Conservation (phyloP, 2,797 vertebrate genomes). For the Bovichtus variegatus region DNA sequence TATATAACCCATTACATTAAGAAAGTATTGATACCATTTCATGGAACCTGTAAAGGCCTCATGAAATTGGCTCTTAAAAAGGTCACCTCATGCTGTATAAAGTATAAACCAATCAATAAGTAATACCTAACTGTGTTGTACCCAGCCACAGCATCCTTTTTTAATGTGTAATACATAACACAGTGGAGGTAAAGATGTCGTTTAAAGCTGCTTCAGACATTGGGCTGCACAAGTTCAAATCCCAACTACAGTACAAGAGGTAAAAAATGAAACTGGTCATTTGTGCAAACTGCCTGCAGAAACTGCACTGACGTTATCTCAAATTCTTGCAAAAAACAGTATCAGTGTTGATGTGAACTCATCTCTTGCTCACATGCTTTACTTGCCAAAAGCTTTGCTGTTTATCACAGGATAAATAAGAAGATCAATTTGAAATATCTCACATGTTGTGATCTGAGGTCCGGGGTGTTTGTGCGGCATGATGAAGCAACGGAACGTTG, state of each 20-base stretch:
- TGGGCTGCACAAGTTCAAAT: not conserved
- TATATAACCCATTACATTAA: not conserved
- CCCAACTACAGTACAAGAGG: not conserved
- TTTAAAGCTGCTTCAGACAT: not conserved
- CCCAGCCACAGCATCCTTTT: slow-evolving; percentile 17
- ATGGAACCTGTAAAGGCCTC: not conserved
- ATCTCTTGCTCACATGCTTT: slow-evolving; percentile 52
- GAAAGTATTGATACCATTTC: not conserved
- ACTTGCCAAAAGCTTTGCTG: slow-evolving; percentile 37
- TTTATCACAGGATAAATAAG: slow-evolving; percentile 40
- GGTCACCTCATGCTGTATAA: not conserved
- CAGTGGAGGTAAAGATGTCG: not conserved
- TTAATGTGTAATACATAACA: slow-evolving; percentile 1
- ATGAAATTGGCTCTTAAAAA: no score
- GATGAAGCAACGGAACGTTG: slow-evolving; percentile 4
- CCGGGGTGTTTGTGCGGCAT: slow-evolving; percentile 8
- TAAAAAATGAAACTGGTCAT: not conserved
- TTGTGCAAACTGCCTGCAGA: not conserved
- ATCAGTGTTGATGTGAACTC: slow-evolving; percentile 12
- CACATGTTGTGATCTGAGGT: slow-evolving; percentile 47
- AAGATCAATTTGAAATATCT: slow-evolving; percentile 44
- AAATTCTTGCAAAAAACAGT: not conserved
- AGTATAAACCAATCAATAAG: no score
- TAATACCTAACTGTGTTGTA: not conserved
- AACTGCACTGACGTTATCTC: slow-evolving; percentile 21